Conservation (phyloP, 2,113 vertebrate species). For the Fregata magnificens region DNA sequence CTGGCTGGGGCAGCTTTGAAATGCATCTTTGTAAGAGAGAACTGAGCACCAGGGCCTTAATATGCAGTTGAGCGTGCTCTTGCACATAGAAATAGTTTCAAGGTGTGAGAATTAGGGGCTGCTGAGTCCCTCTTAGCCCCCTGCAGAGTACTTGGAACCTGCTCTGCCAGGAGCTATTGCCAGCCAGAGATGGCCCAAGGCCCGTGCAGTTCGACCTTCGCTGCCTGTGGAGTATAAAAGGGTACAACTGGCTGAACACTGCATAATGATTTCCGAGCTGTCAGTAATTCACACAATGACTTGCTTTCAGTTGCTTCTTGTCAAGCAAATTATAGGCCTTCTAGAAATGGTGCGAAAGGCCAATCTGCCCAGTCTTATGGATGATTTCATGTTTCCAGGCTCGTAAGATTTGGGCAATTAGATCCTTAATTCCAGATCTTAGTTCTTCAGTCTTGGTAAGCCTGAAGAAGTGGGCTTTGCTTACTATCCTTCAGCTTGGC, state of each 20-base stretch:
- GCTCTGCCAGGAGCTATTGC: neutral
- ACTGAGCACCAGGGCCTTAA: neutral
- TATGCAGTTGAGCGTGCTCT: rapidly evolving
- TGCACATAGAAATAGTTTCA: neutral
- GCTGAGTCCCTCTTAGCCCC: neutral
- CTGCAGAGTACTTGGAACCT: neutral
- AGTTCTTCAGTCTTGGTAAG: neutral
- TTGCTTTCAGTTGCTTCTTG: neutral
- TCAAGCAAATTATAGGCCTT: neutral
- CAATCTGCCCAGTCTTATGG: neutral
- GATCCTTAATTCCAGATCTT: neutral
- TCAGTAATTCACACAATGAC: neutral
- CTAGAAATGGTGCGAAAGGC: neutral
- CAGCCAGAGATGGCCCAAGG: neutral
- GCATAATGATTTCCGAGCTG: neutral
- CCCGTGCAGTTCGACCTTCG: neutral
- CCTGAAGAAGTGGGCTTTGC: neutral
- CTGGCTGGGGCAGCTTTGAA: neutral
- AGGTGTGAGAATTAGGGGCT: neutral
- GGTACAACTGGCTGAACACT: neutral
- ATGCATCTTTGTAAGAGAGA: neutral
- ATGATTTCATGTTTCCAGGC: neutral
- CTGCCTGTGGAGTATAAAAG: neutral
- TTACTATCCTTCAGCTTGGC: neutral
- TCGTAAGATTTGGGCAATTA: neutral